phyloP scores from a whole-genome alignment of 2,888 invertebrate species.

The Phortica magna region DNA sequence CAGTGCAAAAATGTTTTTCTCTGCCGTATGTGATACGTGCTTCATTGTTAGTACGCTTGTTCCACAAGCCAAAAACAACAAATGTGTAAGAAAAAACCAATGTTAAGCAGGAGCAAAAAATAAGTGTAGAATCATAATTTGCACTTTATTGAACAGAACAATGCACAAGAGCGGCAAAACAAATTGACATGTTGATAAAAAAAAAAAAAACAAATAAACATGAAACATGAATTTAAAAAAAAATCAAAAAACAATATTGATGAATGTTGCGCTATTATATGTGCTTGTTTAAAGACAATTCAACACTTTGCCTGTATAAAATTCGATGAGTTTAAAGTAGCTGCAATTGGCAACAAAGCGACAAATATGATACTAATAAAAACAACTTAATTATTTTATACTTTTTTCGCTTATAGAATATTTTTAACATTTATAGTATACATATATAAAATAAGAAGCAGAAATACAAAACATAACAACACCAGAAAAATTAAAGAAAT shows the following conservation, averaged over 20 bases:
- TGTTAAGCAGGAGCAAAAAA: constrained; percentile 3
- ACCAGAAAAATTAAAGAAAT: constrained; percentile 50
- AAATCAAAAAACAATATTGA: background rate
- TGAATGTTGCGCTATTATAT: too few species aligned
- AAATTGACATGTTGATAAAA: constrained; percentile 32
- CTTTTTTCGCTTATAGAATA: constrained; percentile 64
- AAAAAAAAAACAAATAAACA: constrained; percentile 12
- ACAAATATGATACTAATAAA: background rate
- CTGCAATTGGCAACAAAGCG: background rate
- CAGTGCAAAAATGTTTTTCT: background rate
- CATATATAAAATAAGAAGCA: too few species aligned
- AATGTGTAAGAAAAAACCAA: background rate
- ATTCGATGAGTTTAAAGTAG: background rate
- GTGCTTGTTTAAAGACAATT: too few species aligned
- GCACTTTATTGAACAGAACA: constrained; percentile 27
- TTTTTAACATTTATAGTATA: constrained; percentile 57
- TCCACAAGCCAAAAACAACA: background rate
- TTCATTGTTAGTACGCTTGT: constrained; percentile 20
- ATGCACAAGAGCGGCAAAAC: constrained; percentile 2
- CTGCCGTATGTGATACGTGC: constrained; percentile 19
- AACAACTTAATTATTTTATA: background rate
- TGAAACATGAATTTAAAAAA: background rate
- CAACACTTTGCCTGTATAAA: too few species aligned
- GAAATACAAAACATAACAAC: too few species aligned
- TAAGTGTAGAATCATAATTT: constrained; percentile 23